Conservation (phyloP, 2,888 invertebrate genomes). For the Orthosia gracilis region DNA sequence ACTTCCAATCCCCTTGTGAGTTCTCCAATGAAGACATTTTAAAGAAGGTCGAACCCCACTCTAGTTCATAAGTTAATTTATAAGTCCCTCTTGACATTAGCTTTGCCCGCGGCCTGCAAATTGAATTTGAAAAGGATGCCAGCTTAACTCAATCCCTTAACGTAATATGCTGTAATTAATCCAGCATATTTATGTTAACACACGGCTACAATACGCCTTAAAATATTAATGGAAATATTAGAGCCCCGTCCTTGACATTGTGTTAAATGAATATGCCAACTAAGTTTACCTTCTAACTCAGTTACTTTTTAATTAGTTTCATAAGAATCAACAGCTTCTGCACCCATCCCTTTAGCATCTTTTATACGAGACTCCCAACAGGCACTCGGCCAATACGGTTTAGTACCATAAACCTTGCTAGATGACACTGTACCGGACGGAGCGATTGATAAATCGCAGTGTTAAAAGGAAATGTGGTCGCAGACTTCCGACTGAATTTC, state of each 20-base stretch:
- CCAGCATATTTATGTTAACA: slow-evolving; percentile 18
- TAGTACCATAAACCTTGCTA: not conserved
- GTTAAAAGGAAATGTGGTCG: not conserved
- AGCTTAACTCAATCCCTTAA: slow-evolving; percentile 46
- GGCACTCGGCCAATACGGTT: not conserved
- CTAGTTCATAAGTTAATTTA: slow-evolving; percentile 36
- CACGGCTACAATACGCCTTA: not conserved
- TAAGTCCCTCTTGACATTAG: slow-evolving; percentile 25
- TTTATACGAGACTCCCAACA: not conserved
- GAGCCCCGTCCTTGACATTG: not conserved
- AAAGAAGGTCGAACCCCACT: slow-evolving; percentile 26
- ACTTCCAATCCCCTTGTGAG: not conserved
- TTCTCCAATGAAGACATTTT: slow-evolving; percentile 14
- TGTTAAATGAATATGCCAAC: not conserved
- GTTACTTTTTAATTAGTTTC: not conserved
- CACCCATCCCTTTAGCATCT: not conserved
- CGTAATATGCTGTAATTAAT: slow-evolving; percentile 40
- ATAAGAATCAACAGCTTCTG: not conserved
- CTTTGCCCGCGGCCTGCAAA: slow-evolving; percentile 42
- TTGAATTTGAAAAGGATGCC: slow-evolving; percentile 61
- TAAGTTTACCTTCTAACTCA: not conserved
- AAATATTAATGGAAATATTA: not conserved
- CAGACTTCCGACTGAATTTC: too few species aligned
- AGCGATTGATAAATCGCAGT: slow-evolving; percentile 1
- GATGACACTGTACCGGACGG: not conserved